Percentiles rank a stretch among this genome's conserved stretches.
Evolutionary conservation across 2,797 vertebrate genomes (phyloP).

Genomic region (Hoplostethus atlanticus): DNA sequence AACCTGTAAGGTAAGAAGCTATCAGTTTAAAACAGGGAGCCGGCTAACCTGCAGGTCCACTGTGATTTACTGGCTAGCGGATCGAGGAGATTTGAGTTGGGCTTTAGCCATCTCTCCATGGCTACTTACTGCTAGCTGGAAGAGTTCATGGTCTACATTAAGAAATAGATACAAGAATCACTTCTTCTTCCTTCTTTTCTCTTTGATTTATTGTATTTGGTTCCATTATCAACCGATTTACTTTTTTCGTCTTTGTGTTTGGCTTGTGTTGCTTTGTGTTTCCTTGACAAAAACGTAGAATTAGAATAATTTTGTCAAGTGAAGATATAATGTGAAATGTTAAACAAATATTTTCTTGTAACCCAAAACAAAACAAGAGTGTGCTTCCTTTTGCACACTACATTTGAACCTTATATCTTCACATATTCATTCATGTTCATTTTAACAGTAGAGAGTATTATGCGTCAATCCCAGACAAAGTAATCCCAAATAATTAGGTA

Average conservation of each 20-base stretch:
- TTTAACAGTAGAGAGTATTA: not conserved
- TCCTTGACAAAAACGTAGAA: not conserved
- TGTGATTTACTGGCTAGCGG: conserved; percentile 24
- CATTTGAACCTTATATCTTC: not conserved
- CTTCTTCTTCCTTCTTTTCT: not conserved
- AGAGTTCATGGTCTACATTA: not conserved
- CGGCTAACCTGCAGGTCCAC: conserved; percentile 1
- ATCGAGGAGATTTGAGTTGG: conserved; percentile 49
- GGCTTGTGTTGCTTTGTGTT: not conserved
- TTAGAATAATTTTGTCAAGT: conserved; percentile 2
- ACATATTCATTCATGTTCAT: not conserved
- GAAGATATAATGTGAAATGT: no score
- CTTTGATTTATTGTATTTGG: not conserved
- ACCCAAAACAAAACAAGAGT: not conserved
- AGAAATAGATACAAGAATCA: conserved; percentile 5
- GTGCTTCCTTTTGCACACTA: no score
- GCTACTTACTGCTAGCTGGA: conserved; percentile 51
- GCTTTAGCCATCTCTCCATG: conserved; percentile 32
- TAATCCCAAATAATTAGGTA: not conserved
- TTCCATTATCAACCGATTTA: not conserved
- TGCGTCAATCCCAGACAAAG: not conserved
- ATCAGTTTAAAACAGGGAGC: not conserved
- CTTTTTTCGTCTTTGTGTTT: not conserved
- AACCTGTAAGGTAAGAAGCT: conserved; percentile 63
- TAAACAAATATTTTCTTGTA: no score